Evolutionary conservation across 2,888 invertebrate genomes (phyloP).

Genomic region (Branchellion lobata): DNA sequence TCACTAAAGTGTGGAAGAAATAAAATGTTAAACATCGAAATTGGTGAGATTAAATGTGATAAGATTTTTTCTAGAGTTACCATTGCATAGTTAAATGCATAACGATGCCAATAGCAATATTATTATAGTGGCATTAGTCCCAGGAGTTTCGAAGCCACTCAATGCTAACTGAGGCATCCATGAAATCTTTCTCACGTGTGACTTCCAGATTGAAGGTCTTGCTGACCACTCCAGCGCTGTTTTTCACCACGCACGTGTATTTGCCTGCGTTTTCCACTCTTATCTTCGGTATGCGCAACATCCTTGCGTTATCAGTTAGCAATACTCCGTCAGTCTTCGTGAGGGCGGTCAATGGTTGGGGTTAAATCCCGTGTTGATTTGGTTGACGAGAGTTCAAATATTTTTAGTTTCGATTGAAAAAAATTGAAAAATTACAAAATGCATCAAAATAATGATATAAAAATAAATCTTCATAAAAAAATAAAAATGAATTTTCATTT

Average conservation of each 20-base stretch:
- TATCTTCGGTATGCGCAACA: constrained; percentile 55
- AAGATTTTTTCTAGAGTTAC: not conserved
- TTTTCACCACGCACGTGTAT: constrained; percentile 63
- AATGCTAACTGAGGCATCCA: not conserved
- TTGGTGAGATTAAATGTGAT: not conserved
- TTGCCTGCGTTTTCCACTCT: constrained; percentile 59
- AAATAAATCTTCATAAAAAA: no score
- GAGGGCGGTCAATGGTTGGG: no score
- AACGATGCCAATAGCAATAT: no score
- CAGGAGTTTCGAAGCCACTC: not conserved
- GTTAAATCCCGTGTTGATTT: no score
- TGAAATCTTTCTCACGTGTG: constrained; percentile 53
- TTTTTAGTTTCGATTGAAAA: no score
- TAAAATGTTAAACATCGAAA: no score
- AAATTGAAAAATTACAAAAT: no score
- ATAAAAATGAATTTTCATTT: not conserved
- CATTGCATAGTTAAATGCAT: no score
- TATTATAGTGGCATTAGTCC: not conserved
- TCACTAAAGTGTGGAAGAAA: not conserved
- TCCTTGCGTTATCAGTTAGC: constrained; percentile 50
- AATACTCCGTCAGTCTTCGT: not conserved
- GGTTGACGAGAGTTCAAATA: no score
- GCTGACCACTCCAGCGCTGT: constrained; percentile 63
- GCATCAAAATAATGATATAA: no score
- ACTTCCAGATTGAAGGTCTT: constrained; percentile 59